These are phyloP conservation scores for Archivesica marissinica DNA, from an alignment of 1,140 invertebrate genomes.

Conservation along the genomic window DNA sequence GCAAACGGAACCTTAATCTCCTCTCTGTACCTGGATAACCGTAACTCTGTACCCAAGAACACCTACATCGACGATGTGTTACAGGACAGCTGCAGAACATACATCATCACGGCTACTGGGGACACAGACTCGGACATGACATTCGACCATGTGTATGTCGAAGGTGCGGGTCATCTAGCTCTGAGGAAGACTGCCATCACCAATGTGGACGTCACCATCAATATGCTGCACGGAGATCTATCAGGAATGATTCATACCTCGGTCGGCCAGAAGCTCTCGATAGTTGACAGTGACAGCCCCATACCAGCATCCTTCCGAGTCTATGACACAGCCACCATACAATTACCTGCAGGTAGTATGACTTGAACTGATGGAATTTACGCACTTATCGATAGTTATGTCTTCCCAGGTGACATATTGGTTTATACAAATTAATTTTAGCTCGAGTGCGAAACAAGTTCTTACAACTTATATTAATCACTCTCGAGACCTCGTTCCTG, in stretches of 20 bases:
- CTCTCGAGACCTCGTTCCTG: too few species aligned
- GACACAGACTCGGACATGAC: slow-evolving; percentile 48
- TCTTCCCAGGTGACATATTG: too few species aligned
- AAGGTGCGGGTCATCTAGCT: slow-evolving; percentile 72
- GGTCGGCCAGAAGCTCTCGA: slow-evolving; percentile 64
- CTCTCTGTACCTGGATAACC: slow-evolving; percentile 72
- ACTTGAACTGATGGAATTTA: background rate
- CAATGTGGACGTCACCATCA: slow-evolving; percentile 64
- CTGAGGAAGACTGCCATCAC: slow-evolving; percentile 58
- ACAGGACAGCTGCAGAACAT: slow-evolving; percentile 72
- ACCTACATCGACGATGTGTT: slow-evolving; percentile 64
- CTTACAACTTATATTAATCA: too few species aligned
- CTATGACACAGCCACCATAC: slow-evolving; percentile 68
- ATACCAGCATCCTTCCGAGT: slow-evolving; percentile 75
- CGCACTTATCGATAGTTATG: too few species aligned
- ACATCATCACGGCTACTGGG: slow-evolving; percentile 64
- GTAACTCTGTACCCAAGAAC: slow-evolving; percentile 62
- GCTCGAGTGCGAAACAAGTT: too few species aligned
- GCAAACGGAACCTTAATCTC: slow-evolving; percentile 39
- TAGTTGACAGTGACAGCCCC: slow-evolving; percentile 69
- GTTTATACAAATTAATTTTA: too few species aligned
- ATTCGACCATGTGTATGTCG: slow-evolving; percentile 69
- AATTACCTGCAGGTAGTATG: slow-evolving; percentile 68
- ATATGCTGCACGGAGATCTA: slow-evolving; percentile 73
- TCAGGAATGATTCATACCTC: slow-evolving; percentile 74